A percentile compares a stretch with the other conserved stretches of the same genome.
Conservation (phyloP, 2,797 vertebrate species). For the Sebastes miniatus region DNA sequence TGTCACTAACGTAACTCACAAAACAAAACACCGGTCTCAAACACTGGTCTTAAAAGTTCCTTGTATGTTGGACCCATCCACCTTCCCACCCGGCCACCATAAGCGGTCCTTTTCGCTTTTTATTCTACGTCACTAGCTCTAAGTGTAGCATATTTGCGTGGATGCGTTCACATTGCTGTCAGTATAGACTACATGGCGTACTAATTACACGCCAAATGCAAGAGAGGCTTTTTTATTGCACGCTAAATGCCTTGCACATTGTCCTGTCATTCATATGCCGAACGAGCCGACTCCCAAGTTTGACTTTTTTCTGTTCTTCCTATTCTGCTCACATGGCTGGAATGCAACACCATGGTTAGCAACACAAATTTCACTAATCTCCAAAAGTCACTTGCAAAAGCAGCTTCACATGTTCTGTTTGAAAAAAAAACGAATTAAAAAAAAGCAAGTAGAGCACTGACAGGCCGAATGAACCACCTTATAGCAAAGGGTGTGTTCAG, state of each 20-base stretch:
- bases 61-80: no score
- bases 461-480: not conserved
- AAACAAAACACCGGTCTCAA: no score
- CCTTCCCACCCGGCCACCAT: no score
- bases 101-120: no score
- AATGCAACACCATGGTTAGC: not conserved
- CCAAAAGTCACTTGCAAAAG: not conserved
- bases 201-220: no score
- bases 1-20: no score
- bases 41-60: no score
- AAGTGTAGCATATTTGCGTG: accelerated
- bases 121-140: no score
- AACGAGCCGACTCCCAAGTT: not conserved
- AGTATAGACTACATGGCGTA: no score
- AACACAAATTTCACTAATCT: not conserved
- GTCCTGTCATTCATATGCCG: no score
- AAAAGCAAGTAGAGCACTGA: not conserved
- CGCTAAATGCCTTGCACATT: no score
- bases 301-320: not conserved
- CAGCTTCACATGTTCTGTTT: not conserved
- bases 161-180: no score
- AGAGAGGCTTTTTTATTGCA: accelerated
- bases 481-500: not conserved
- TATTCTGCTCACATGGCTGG: not conserved
- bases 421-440: not conserved